Conservation (phyloP, 2,888 invertebrate species). For the Schizotus pectinicornis region DNA sequence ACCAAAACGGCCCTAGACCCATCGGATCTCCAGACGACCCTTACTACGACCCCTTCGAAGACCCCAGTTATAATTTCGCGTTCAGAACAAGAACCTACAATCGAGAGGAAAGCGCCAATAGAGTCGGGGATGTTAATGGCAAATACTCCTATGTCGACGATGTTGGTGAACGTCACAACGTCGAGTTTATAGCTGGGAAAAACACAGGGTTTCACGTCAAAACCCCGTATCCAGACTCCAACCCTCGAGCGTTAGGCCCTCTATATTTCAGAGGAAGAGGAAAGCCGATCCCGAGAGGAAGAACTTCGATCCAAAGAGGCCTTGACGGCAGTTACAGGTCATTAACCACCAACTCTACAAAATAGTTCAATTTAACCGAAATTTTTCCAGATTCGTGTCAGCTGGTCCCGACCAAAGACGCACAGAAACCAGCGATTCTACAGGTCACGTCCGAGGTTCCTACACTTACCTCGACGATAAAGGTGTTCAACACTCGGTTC, state of each 20-base stretch:
- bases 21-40: constrained; percentile 73
- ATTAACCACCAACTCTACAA: too few species aligned
- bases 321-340: constrained; percentile 75
- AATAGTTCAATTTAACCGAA: background rate
- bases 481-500: constrained; percentile 76
- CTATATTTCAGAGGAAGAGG: constrained; percentile 71
- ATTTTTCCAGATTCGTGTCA: constrained; percentile 67
- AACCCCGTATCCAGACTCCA: constrained; percentile 71
- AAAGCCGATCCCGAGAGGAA: constrained; percentile 69
- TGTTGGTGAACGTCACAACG: constrained; percentile 76
- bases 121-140: constrained; percentile 59
- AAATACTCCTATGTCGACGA: constrained; percentile 77
- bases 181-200: constrained; percentile 77
- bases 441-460: constrained; percentile 75
- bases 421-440: constrained; percentile 74
- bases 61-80: constrained; percentile 75
- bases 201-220: constrained; percentile 79
- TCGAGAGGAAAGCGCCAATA: constrained; percentile 65
- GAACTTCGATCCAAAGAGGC: constrained; percentile 74
- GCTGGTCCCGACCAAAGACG: constrained; percentile 79
- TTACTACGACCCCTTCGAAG: constrained; percentile 77
- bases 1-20: constrained; percentile 67
- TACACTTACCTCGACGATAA: constrained; percentile 81
- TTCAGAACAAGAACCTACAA: constrained; percentile 72
- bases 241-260: constrained; percentile 65